Conservation (phyloP, 2,797 vertebrate species). For the Myoxocephalus aenaeus region DNA sequence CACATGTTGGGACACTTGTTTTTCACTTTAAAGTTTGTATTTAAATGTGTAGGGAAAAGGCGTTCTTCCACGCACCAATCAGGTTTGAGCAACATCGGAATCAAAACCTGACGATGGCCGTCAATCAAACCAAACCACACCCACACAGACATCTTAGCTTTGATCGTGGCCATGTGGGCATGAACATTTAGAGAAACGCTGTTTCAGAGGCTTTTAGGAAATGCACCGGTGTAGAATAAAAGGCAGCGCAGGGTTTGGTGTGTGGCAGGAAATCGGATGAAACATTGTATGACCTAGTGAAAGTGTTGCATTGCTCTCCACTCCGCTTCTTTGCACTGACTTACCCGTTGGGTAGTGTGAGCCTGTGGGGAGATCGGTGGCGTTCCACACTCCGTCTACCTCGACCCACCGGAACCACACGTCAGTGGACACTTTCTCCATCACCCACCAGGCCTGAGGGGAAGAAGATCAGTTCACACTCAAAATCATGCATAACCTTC, state of each 20-base stretch:
- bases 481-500: neutral
- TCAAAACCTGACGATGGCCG: neutral
- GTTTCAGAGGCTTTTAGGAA: neutral
- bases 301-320: neutral
- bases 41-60: neutral
- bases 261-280: neutral
- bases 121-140: neutral
- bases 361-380: slow-evolving; percentile 47
- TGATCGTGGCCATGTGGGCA: neutral
- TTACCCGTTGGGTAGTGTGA: slow-evolving; percentile 69
- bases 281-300: neutral
- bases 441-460: slow-evolving; percentile 83
- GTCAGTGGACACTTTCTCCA: slow-evolving; percentile 51
- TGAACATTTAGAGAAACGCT: neutral
- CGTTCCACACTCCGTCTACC: slow-evolving; percentile 53
- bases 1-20: neutral
- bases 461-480: slow-evolving; percentile 3
- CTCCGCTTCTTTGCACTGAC: neutral
- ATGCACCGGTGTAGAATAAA: neutral
- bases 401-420: slow-evolving; percentile 77
- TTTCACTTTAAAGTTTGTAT: neutral
- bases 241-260: neutral
- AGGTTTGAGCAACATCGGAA: neutral
- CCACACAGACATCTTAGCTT: neutral
- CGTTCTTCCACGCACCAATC: neutral